Base-by-base conservation (phyloP, 2,113 vertebrate species). In the Grus americana region DNA sequence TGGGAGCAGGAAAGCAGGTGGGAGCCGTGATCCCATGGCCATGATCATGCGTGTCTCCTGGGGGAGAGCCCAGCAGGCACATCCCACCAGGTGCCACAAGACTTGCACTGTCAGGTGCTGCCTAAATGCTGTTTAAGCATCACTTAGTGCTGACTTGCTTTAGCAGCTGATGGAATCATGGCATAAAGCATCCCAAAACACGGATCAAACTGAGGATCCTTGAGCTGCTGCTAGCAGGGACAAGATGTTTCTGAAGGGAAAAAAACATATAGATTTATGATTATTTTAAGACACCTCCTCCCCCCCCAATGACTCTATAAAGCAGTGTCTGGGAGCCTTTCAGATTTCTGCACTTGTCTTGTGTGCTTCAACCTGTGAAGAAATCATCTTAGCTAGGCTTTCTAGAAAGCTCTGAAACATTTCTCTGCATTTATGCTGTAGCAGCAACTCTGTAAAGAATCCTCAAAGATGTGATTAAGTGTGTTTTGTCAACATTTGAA, bases 41-140 rank as follows among this genome's bases (percentile, higher is more conserved):
- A 3, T 18, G 72, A 29, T 40, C 36, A n/a, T 1, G 0, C 1
- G 1, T 23, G 23, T 63, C 24, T 84, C 15, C 55, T 21, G 29
- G 13, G 12, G 38, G 44, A 58, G 29, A 58, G 15, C 34, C 32
- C 42, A 27, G 29, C 40, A 80, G 62, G n/a, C 1, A 1, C 63
- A 32, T 50, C 58, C 58, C 57, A 17, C 11, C 1, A 3, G 24
- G 24, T 65, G 44, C 38, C 23, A 18, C 1, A 1, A 20, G 49
- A 15, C 22, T 27, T 58, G 26, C 1, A 4, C 34, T 58, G 19
- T 47, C 26, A 27, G 34, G 21, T 40, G 49, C 49, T 75, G 57
- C 55, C 62, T 40, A 40, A 76, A 34, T 79, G 68, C 6, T 1
- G 0, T 12, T 70, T 52, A 24, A 85, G 50, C 27, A 30, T 52